Evolutionary conservation across 2,888 invertebrate genomes (phyloP).

Genomic region (Hypselothyrea guttata): DNA sequence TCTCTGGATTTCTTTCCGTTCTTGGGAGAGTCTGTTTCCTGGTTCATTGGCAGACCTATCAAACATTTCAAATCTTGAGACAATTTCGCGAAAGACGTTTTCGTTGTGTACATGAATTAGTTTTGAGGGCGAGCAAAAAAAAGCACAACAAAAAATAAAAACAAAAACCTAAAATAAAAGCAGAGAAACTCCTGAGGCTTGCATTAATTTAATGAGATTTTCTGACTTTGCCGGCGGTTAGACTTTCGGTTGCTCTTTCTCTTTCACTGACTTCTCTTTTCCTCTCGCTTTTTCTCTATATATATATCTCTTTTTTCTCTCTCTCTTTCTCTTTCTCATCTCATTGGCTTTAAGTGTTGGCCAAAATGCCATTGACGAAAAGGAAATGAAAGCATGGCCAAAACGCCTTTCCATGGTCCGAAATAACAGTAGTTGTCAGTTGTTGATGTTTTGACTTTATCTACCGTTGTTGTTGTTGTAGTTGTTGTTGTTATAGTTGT

Average conservation of each 20-base stretch:
- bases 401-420: conserved; percentile 50
- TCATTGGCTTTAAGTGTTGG: conserved; percentile 61
- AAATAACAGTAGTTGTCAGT: conserved; percentile 72
- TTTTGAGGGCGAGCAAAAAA: conserved; percentile 7
- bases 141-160: too few relatives aligned
- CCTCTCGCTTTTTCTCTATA: conserved; percentile 9
- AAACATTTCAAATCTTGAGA: conserved; percentile 53
- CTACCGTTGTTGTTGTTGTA: conserved; percentile 31
- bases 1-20: conserved; percentile 25
- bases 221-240: conserved; percentile 53
- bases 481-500: conserved; percentile 14
- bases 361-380: conserved; percentile 51
- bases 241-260: conserved; percentile 37
- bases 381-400: conserved; percentile 55
- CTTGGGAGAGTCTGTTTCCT: neutral
- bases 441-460: conserved; percentile 55
- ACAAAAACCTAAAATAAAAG: conserved; percentile 3
- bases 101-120: conserved; percentile 50
- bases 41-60: conserved; percentile 40
- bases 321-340: conserved; percentile 31
- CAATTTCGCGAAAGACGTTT: conserved; percentile 50
- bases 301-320: too few relatives aligned
- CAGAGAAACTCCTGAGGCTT: conserved; percentile 63
- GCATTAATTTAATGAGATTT: conserved; percentile 75
- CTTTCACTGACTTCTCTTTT: conserved; percentile 44